Percentiles rank a stretch among this genome's conserved stretches.
Conservation (phyloP, 2,888 invertebrate species). For the Lasioglossum vierecki region DNA sequence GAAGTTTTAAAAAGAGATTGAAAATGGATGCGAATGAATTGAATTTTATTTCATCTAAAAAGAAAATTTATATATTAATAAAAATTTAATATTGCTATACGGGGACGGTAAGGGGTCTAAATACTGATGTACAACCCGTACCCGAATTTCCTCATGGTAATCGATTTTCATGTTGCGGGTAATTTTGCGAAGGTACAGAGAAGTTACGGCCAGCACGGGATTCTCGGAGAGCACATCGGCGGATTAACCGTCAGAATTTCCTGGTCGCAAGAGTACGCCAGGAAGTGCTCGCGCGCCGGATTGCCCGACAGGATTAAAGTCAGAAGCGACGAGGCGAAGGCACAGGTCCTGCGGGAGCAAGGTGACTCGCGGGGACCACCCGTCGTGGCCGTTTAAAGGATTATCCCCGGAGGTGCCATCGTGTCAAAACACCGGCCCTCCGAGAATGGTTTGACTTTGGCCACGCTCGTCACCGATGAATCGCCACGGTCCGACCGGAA, state of each 20-base stretch:
- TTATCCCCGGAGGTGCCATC: constrained; percentile 80
- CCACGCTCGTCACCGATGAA: constrained; percentile 24
- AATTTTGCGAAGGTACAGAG: neutral
- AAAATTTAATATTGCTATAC: no score
- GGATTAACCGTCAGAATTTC: constrained; percentile 67
- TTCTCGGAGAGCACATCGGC: constrained; percentile 36
- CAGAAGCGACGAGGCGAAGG: constrained; percentile 19
- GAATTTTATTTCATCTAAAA: no score
- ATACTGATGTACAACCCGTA: neutral
- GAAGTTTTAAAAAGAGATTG: no score
- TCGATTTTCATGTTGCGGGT: neutral
- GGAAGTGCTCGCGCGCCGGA: constrained; percentile 67
- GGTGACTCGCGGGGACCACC: constrained; percentile 73
- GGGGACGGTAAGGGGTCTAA: no score
- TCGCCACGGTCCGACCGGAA: neutral
- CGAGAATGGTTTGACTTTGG: constrained; percentile 77
- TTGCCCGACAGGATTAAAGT: constrained; percentile 70
- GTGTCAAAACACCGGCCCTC: constrained; percentile 81
- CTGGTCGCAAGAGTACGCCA: constrained; percentile 34
- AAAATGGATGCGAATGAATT: no score
- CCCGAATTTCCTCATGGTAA: neutral
- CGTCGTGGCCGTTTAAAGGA: constrained; percentile 80
- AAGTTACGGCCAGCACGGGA: neutral
- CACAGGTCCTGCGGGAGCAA: constrained; percentile 53
- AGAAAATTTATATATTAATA: no score